Evolutionary conservation across 2,888 invertebrate genomes (phyloP), one percentile per base, ranked within the genome.

Genomic region (Mimachlamys varia): DNA sequence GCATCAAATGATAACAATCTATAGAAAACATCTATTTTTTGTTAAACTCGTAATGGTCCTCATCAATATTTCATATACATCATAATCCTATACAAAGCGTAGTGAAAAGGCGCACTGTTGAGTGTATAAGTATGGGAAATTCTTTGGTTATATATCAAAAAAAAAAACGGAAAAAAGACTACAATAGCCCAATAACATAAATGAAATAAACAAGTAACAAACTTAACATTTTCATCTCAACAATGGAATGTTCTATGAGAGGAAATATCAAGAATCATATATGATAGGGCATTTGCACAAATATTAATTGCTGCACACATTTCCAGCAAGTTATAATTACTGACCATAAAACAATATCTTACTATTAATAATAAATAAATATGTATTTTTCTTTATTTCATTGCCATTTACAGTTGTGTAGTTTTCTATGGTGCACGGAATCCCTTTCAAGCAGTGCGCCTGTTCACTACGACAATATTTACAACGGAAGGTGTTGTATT

Each of bases 241-340:
- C 76, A 76, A 76, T 76, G 76, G 76, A 76, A 76, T 76, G 76
- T 76, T 76, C 76, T 76, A 76, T 33, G 76, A 76, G 76, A 76
- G 76, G 27, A 76, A 76, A 76, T 27, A 12, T 12, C 27, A 76
- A 76, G 76, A 33, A 22, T 33, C 33, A 27, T 76, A 76, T 76
- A 76, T 33, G 22, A 62, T 22, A 33, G 33, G 27, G 33, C 12
- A 76, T 76, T 27, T 27, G 27, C 76, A 76, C 27, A 76, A 33
- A 76, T 76, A 76, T 76, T 76, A 76, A 76, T 27, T 76, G 76
- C 27, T 33, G 12, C 33, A 76, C 33, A 76, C 33, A 2, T 7
- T 76, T 33, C 15, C 7, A 33, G 22, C 12, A 33, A 76, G 27
- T 33, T 33, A 33, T 76, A 22, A 76, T 33, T 33, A 76, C 33